Base-by-base conservation (phyloP, 2,113 vertebrate species). In the Panthera tigris region DNA sequence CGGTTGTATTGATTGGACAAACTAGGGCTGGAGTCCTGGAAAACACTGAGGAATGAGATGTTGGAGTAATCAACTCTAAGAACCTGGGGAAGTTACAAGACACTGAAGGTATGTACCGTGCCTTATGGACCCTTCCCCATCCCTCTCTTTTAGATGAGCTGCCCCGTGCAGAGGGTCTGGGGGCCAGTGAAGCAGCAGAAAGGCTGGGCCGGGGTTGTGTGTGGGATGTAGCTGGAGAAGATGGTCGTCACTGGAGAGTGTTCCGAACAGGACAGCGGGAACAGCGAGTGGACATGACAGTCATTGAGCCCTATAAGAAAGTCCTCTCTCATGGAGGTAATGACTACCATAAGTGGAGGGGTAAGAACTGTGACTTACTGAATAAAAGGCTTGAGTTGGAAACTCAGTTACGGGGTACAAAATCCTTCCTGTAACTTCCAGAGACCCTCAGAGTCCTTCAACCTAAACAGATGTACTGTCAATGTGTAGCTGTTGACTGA, bases 251-350 rank as follows among this genome's bases (percentile, higher is more conserved):
- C 50, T 99, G 99, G 99, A 97, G 99, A 71, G 98, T 98, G 74
- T 99, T 99, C 98, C 98, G 97, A 61, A 98, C 98, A 3, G 98
- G 98, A 0, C 98, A 98, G 29, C 97, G 89, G 0, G 99, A 99
- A 63, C 98, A 98, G 48, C 98, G 98, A 1, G 99, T 99, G 90
- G 99, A 99, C 98, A 99, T 99, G 99, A 99, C 99, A 0, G 98
- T 97, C 10, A 98, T 99, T 66, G 99, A 99, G 88, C 99, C 99
- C 4, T 99, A 99, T 97, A 99, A 99, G 89, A 98, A 98, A 95
- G 99, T 99, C 65, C 98, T 99, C 68, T 99, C 99, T 48, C 99
- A 99, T 0, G 99, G 99, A 99, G 99, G 99, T 99, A 98, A 99
- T 0, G 6, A 4, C 0, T 50, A 23, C 9, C 19, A 8, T 48